Evolutionary conservation across 2,113 vertebrate genomes (phyloP), one percentile per base, ranked within the genome.

Genomic region (Nyctibius bracteatus): DNA sequence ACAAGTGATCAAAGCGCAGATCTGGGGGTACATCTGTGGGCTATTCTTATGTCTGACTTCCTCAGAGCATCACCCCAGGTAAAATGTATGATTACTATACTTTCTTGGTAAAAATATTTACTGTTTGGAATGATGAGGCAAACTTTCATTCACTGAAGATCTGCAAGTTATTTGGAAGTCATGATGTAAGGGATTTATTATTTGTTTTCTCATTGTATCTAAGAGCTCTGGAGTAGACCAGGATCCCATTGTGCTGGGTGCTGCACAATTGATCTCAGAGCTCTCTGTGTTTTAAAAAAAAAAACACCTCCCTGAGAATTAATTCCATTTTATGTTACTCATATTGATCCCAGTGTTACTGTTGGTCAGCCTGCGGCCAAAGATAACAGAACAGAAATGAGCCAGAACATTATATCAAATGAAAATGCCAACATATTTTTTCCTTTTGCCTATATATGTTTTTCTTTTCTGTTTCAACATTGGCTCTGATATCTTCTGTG

Each of bases 241-340:
- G 65, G 43, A 63, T 79, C 44, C 43, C 47, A 28, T 72, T 81
- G 65, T 68, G 52, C 73, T 92, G 83, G 83, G 77, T 81, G 81
- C 92, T 87, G 33, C 0, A 0, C 57, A 71, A 1, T 33, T 74
- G 31, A 44, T 84, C 65, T 92, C 65, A 71, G 47, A 92, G 47
- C 43, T 79, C 73, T 81, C 68, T 73, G 18, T 80, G 24, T 81
- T 30, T 81, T 30, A 46, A 23, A 80, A 66, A 80, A 81, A 20
- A 1, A 4, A 23, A 20, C 30, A 61, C 25, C 7, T 88, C 71
- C 35, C 22, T 43, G 67, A 81, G 92, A 93, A 81, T 81, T 90
- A 70, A 86, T 92, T 94, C 86, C 70, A 73, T 91, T 94, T 92
- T 81, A 17, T 79, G 33, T 79, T 94, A 65, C 68, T 97, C 73